A percentile compares a stretch with the other conserved stretches of the same genome.
These are phyloP conservation scores for Chelonoidis abingdonii DNA, from an alignment of 2,113 vertebrate genomes.

Conservation along the genomic window DNA sequence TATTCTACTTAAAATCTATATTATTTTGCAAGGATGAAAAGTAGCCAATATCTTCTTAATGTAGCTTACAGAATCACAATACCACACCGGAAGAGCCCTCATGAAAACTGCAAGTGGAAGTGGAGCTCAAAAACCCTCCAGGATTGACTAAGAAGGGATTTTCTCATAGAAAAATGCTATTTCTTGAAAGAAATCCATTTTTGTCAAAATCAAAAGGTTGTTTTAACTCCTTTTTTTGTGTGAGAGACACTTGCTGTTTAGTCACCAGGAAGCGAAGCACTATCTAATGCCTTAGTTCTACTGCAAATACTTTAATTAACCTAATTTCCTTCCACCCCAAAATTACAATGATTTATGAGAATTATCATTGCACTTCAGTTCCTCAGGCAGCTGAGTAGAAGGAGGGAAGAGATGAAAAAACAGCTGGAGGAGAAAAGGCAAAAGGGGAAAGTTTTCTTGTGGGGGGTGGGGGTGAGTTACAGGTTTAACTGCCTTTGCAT, in stretches of 20 bases:
- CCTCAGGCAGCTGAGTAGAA: not conserved
- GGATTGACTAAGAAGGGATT: not conserved
- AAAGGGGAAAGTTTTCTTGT: not conserved
- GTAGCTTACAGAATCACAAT: not conserved
- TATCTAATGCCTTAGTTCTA: not conserved
- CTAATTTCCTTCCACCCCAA: not conserved
- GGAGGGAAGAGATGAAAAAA: not conserved
- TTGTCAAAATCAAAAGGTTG: not conserved
- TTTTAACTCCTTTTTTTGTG: not conserved
- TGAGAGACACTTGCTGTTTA: not conserved
- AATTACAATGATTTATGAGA: not conserved
- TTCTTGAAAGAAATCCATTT: not conserved
- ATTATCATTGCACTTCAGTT: not conserved
- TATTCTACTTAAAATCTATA: not conserved
- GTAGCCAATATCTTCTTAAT: not conserved
- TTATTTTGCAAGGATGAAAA: conserved; percentile 9
- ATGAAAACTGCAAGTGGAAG: not conserved
- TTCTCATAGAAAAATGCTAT: not conserved
- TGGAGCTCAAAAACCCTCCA: not conserved
- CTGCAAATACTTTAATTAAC: not conserved
- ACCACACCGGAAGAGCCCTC: not conserved
- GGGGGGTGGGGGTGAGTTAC: not conserved
- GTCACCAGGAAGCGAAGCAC: not conserved
- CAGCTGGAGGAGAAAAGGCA: not conserved
- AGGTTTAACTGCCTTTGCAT: not conserved